Evolutionary conservation across 2,113 vertebrate species (phyloP), one percentile per base, ranked within the genome.

Genomic region (Axis porcinus): DNA sequence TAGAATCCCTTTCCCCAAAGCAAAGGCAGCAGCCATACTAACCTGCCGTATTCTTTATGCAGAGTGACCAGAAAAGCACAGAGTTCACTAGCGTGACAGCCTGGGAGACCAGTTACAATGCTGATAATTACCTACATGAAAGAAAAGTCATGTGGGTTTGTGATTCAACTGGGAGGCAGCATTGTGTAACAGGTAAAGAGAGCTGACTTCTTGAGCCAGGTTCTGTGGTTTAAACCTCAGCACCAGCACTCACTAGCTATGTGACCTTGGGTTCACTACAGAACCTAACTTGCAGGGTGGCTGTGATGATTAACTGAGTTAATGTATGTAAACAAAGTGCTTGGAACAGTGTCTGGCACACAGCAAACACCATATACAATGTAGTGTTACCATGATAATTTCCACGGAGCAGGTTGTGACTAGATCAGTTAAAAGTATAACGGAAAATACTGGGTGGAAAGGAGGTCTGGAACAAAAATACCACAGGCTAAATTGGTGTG

Each of bases 21-120:
- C 58, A 70, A 86, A 97, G 54, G n/a, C 23, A 95, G 58, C 62
- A 82, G 88, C 11, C 17, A 86, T 7, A 99, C 99, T 11, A 96
- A 99, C 99, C 99, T 99, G 94, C 99, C 99, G 11, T 91, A 98
- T 70, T 99, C 99, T 94, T 99, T 99, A 98, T 99, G 99, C 47
- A 99, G 99, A 47, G 99, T 98, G 12, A 99, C 98, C 67, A 99
- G 99, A 94, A 99, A 99, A 97, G 99, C 91, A 36, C 99, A 99
- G 3, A 99, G 99, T 28, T 99, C 99, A 1, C 99, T 99, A 97
- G 99, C 99, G 50, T 99, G 99, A 94, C 99, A 99, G n/a, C 99
- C 99, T 1, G 99, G 99, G 25, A 99, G 99, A 13, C 99, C 99
- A 0, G 99, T 99, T 96, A 99, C 95, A 94, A 99, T 98, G 97